These are phyloP conservation scores for Aythya baeri DNA, from an alignment of 2,113 vertebrate genomes.

Conservation along the genomic window DNA sequence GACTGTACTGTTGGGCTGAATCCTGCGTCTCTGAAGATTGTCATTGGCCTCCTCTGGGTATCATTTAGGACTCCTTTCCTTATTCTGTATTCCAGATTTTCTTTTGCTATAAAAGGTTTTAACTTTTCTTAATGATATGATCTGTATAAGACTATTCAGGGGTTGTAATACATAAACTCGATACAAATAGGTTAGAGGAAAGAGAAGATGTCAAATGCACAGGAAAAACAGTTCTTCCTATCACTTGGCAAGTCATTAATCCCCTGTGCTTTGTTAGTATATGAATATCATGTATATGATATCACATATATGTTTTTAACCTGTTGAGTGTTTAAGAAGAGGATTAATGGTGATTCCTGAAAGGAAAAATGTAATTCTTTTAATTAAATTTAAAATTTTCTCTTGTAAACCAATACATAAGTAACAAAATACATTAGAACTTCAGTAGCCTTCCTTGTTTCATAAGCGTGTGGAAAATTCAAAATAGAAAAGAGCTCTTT, in stretches of 20 bases:
- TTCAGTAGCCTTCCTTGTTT: neutral
- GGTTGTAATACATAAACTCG: neutral
- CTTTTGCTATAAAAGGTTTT: neutral
- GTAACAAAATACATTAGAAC: neutral
- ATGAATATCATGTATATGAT: neutral
- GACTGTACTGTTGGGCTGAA: neutral
- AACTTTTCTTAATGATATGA: neutral
- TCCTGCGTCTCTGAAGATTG: neutral
- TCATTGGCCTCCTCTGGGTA: neutral
- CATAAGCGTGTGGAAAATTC: neutral
- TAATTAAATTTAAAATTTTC: neutral
- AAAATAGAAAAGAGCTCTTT: neutral
- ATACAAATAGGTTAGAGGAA: neutral
- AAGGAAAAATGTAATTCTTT: neutral
- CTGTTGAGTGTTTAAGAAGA: neutral
- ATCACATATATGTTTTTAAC: neutral
- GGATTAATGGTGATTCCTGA: neutral
- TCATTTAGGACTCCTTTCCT: neutral
- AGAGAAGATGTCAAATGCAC: neutral
- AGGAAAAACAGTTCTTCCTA: neutral
- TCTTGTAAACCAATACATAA: neutral
- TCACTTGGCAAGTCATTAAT: neutral
- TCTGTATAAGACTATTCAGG: neutral
- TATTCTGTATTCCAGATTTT: neutral
- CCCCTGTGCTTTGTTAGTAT: neutral